Conservation (phyloP, 2,113 vertebrate species). For the Paradisaea rubra region DNA sequence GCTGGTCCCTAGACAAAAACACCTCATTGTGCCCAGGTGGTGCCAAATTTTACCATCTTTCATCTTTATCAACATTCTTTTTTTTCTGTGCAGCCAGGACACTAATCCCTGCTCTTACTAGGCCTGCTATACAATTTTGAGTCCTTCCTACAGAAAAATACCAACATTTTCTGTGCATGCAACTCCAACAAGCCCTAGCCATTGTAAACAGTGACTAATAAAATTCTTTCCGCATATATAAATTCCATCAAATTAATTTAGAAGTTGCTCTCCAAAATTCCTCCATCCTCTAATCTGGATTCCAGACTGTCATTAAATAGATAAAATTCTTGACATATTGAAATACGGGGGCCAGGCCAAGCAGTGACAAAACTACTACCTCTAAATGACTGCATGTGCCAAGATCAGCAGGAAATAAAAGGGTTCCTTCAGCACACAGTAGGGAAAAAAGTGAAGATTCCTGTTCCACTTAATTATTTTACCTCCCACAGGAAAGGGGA, state of each 20-base stretch:
- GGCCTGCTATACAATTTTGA: background rate
- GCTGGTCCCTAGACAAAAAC: background rate
- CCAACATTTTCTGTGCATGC: background rate
- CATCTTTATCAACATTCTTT: background rate
- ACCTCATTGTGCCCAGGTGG: background rate
- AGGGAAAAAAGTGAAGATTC: background rate
- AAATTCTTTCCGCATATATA: fast-evolving
- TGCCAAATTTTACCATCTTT: background rate
- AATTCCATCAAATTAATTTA: background rate
- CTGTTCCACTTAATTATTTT: slow-evolving; percentile 2
- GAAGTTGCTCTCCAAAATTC: background rate
- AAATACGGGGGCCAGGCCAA: background rate
- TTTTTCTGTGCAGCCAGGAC: background rate
- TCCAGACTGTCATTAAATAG: background rate
- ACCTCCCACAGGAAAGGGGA: slow-evolving; percentile 9
- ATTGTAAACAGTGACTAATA: background rate
- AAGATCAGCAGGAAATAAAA: background rate
- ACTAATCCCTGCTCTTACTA: background rate
- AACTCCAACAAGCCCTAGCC: background rate
- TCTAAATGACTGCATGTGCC: background rate
- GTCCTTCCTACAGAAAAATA: background rate
- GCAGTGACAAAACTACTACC: background rate
- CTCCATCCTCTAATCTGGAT: background rate
- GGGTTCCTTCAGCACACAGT: background rate
- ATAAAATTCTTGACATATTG: background rate